phyloP scores from a whole-genome alignment of 2,797 vertebrate species.

The Macroramphosus scolopax region DNA sequence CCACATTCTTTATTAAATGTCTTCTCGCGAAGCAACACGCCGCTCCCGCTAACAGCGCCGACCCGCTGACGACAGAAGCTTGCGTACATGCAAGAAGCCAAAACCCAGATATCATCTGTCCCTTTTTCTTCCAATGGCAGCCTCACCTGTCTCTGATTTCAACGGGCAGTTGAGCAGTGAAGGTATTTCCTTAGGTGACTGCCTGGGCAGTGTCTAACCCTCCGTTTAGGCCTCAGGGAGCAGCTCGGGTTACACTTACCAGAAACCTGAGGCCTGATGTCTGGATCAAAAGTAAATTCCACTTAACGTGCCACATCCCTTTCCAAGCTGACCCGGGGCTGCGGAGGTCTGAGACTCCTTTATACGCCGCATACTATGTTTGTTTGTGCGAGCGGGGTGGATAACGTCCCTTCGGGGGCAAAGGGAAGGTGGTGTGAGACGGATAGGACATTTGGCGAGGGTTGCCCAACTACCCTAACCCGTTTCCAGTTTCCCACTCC shows the following conservation, averaged over 20 bases:
- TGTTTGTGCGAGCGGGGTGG: constrained; percentile 60
- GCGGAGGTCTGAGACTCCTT: constrained; percentile 63
- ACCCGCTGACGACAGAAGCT: constrained; percentile 13
- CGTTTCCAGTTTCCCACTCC: constrained; percentile 58
- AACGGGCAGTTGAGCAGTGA: constrained; percentile 53
- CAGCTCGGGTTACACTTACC: constrained; percentile 67
- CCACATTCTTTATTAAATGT: constrained; percentile 23
- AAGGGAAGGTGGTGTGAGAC: constrained; percentile 29
- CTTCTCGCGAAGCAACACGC: constrained; percentile 15
- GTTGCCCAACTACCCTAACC: constrained; percentile 31
- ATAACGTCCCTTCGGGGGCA: constrained; percentile 49
- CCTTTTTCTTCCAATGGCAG: constrained; percentile 7
- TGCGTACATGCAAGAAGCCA: constrained; percentile 5
- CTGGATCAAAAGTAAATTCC: constrained; percentile 81
- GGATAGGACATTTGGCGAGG: constrained; percentile 36
- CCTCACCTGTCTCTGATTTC: constrained; percentile 34
- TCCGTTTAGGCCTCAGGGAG: constrained; percentile 49
- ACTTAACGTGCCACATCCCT: constrained; percentile 77
- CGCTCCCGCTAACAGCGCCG: constrained; percentile 1
- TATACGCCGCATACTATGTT: constrained; percentile 74
- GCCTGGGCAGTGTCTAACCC: constrained; percentile 49
- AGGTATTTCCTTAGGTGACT: constrained; percentile 68
- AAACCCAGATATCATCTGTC: neutral
- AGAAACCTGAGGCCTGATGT: constrained; percentile 76
- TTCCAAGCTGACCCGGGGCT: constrained; percentile 66